phyloP scores from a whole-genome alignment of 1,140 invertebrate species.

The Tetranychus cinnabarinus region DNA sequence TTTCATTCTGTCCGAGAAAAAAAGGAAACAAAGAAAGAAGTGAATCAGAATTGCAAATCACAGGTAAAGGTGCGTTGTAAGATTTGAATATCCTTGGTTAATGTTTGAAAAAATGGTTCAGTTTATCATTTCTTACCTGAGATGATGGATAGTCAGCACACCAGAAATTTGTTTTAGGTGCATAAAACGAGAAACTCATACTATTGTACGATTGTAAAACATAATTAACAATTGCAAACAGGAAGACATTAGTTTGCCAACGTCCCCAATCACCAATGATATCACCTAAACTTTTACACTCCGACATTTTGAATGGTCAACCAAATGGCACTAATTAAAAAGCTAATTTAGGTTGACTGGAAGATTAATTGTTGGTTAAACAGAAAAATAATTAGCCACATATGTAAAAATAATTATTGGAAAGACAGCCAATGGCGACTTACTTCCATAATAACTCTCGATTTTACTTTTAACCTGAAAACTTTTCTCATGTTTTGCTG shows the following conservation, averaged over 20 bases:
- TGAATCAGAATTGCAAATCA: neutral
- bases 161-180: conserved; percentile 8
- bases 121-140: neutral
- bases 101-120: neutral
- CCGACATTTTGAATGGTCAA: too few relatives aligned
- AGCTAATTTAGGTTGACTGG: too few relatives aligned
- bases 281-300: neutral
- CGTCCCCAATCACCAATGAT: conserved; percentile 6
- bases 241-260: conserved; percentile 7
- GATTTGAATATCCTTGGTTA: neutral
- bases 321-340: too few relatives aligned
- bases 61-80: neutral
- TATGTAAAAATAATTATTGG: too few relatives aligned
- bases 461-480: too few relatives aligned
- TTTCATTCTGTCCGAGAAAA: neutral
- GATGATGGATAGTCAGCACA: neutral
- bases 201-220: conserved; percentile 7
- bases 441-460: too few relatives aligned
- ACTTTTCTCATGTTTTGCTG: too few relatives aligned
- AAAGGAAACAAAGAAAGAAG: neutral
- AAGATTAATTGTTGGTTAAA: too few relatives aligned
- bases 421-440: too few relatives aligned
- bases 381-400: too few relatives aligned
- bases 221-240: neutral
- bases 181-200: conserved; percentile 6